Conservation (phyloP, 2,888 invertebrate genomes). For the Ferdinandea cuprea region DNA sequence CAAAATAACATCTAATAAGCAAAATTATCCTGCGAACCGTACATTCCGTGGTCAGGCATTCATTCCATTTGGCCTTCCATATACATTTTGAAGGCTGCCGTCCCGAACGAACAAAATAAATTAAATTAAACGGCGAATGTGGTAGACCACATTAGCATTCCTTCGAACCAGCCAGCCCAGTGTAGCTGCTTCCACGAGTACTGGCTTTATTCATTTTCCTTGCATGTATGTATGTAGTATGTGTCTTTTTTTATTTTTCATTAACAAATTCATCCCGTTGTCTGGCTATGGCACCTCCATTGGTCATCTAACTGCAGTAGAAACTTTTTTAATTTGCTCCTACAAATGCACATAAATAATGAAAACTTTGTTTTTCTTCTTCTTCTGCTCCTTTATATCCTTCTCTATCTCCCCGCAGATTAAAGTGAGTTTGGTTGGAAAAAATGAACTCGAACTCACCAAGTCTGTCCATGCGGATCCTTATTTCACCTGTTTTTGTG, state of each 20-base stretch:
- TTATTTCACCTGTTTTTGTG: conserved; percentile 50
- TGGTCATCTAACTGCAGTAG: conserved; percentile 70
- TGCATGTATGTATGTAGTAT: conserved; percentile 1
- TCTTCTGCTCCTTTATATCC: neutral
- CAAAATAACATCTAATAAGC: conserved; percentile 61
- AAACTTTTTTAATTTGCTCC: conserved; percentile 70
- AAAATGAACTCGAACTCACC: conserved; percentile 8
- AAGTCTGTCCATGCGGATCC: conserved; percentile 48
- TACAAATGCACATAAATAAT: conserved; percentile 68
- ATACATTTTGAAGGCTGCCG: conserved; percentile 49
- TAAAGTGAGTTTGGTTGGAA: conserved; percentile 54
- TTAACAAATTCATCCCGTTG: conserved; percentile 68
- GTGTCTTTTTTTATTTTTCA: conserved; percentile 60
- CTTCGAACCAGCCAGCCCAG: conserved; percentile 15
- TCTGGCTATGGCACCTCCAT: conserved; percentile 66
- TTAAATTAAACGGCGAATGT: conserved; percentile 64
- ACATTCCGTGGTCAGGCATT: conserved; percentile 55
- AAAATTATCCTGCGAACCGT: conserved; percentile 64
- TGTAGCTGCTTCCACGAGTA: neutral
- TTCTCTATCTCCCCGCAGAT: conserved; percentile 46
- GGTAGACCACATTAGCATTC: conserved; percentile 64
- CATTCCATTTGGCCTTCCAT: conserved; percentile 36
- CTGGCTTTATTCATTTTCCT: conserved; percentile 9
- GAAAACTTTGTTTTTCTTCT: conserved; percentile 30
- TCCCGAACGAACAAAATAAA: conserved; percentile 41